Evolutionary conservation across 2,113 vertebrate genomes (phyloP).

Genomic region (Australoheros scitulus): DNA sequence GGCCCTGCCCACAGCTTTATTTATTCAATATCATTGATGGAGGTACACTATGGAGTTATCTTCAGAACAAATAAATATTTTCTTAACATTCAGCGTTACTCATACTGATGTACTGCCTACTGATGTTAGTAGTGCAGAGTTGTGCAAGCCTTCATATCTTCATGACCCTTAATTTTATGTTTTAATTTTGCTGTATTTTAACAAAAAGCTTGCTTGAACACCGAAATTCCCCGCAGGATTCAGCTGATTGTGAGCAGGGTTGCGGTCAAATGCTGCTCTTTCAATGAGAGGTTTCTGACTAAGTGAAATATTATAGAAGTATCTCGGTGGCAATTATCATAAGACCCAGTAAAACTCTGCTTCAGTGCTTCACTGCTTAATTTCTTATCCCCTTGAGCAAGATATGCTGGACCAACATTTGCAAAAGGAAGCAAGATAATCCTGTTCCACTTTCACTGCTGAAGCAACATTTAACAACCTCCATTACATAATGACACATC

Average conservation of each 20-base stretch:
- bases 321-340: neutral
- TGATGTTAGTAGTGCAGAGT: neutral
- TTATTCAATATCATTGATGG: neutral
- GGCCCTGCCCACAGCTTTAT: neutral
- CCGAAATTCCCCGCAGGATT: neutral
- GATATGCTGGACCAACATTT: neutral
- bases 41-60: neutral
- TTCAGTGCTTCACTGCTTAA: neutral
- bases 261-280: neutral
- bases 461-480: neutral
- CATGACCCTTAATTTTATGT: neutral
- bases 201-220: neutral
- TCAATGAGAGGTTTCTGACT: neutral
- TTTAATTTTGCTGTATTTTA: neutral
- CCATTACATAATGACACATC: neutral
- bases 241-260: neutral
- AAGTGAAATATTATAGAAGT: constrained; percentile 2
- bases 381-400: neutral
- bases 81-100: neutral
- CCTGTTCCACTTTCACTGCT: neutral
- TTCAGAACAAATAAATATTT: neutral
- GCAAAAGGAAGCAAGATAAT: neutral
- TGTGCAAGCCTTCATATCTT: neutral
- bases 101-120: neutral
- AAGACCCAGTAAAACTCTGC: neutral